Evolutionary conservation across 2,797 vertebrate species (phyloP), one percentile per base, ranked within the genome.

Genomic region (Ctenosaura bakeri): DNA sequence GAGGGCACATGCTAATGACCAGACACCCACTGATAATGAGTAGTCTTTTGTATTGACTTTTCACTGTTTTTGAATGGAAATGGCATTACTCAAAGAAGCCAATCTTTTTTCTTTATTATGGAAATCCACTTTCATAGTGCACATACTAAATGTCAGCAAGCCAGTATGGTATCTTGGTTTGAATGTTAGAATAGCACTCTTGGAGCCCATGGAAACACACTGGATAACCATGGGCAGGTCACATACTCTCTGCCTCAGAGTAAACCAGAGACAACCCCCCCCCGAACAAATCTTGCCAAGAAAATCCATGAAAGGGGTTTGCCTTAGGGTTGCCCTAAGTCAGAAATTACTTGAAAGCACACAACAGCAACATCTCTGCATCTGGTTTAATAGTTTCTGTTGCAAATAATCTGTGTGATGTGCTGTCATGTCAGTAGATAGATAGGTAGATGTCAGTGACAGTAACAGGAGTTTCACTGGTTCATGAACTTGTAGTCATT

Each of bases 71-170:
- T 18, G 50, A 42, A 22, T 69, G 46, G 62, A 89, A 71, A 42
- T 56, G 4, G 38, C 69, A n/a, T 73, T 64, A 56, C 29, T 20
- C 18, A 9, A 77, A 20, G 29, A 52, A 84, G 26, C n/a, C 14
- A 84, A 71, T 59, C 50, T 52, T 89, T 89, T 89, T 76, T 24
- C 50, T 74, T 86, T 87, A 24, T 88, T 90, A 90, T 35, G 52
- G 50, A 90, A 86, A 90, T 82, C 32, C 12, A 29, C 78, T 69
- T 50, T 56, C n/a, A 32, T 81, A 35, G 7, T 50, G 20, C 52
- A 62, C 8, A 62, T 56, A 46, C 14, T 81, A 7, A 13, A 86
- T 74, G 54, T 86, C 22, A 52, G n/a, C 22, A 20, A 64, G 62
- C 22, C 62, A 24, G 62, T 6, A 22, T 64, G 62, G 20, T 64